Percentiles rank a stretch among this genome's conserved stretches.
These are phyloP conservation scores for Anguilla anguilla DNA, from an alignment of 2,797 vertebrate species.

Conservation along the genomic window DNA sequence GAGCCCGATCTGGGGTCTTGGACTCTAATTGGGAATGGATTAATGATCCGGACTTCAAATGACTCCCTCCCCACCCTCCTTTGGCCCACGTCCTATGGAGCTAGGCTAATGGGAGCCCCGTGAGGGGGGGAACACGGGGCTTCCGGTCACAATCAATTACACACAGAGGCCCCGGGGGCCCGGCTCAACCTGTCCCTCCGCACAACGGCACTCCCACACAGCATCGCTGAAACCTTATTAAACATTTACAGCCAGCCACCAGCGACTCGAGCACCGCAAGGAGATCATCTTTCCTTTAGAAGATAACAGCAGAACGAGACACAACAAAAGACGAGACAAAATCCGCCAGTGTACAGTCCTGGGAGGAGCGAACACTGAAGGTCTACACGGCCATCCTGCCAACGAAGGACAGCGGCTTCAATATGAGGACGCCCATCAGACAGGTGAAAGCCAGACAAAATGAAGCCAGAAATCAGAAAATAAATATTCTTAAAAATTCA, in stretches of 20 bases:
- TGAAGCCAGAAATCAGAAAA: neutral
- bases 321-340: neutral
- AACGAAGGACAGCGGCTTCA: neutral
- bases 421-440: neutral
- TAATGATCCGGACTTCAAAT: conserved; percentile 20
- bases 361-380: neutral
- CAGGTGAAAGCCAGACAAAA: neutral
- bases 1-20: neutral
- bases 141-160: conserved; percentile 4
- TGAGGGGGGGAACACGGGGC: neutral
- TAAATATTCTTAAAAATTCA: neutral
- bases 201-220: neutral
- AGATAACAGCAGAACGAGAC: neutral
- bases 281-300: neutral
- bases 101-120: conserved; percentile 9
- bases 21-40: conserved; percentile 19
- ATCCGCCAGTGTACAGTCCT: neutral
- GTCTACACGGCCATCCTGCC: neutral
- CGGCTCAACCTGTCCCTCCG: neutral
- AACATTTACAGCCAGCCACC: conserved; percentile 19
- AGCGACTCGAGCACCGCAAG: neutral
- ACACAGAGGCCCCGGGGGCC: neutral
- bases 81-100: neutral
- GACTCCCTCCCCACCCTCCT: neutral
- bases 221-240: neutral